phyloP scores from a whole-genome alignment of 2,888 invertebrate genomes.

The Junonia oenone region DNA sequence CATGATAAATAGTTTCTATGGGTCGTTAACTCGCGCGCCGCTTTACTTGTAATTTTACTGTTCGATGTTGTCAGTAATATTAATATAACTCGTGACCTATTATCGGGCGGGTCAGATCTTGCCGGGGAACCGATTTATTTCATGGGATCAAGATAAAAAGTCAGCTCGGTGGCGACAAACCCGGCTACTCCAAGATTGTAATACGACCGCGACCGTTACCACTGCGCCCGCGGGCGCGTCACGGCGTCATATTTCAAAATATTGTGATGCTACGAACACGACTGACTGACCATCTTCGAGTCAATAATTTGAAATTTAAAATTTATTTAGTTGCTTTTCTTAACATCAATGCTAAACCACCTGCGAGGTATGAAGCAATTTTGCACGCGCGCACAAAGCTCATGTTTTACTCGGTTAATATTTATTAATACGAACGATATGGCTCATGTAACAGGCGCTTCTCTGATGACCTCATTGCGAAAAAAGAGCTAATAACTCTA shows the following conservation, averaged over 20 bases:
- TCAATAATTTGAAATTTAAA: not conserved
- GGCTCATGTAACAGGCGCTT: slow-evolving; percentile 45
- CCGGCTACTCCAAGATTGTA: slow-evolving; percentile 39
- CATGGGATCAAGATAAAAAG: slow-evolving; percentile 58
- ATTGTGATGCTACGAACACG: slow-evolving; percentile 36
- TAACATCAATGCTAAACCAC: slow-evolving; percentile 25
- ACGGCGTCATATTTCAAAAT: slow-evolving; percentile 61
- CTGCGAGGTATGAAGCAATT: slow-evolving; percentile 53
- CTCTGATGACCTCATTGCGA: slow-evolving; percentile 61
- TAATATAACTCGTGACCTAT: slow-evolving; percentile 70
- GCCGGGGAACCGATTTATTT: slow-evolving; percentile 57
- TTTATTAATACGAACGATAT: slow-evolving; percentile 50
- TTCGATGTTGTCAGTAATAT: slow-evolving; percentile 71
- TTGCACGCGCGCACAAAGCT: slow-evolving; percentile 43
- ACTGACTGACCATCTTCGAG: slow-evolving; percentile 4
- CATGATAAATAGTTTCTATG: slow-evolving; percentile 68
- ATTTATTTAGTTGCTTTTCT: not conserved
- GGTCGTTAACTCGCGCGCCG: slow-evolving; percentile 65
- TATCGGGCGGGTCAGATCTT: slow-evolving; percentile 66
- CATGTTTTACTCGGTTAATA: slow-evolving; percentile 35
- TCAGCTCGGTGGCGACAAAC: slow-evolving; percentile 38
- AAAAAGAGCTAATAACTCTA: slow-evolving; percentile 40
- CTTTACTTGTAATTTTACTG: slow-evolving; percentile 65
- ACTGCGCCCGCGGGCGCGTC: slow-evolving; percentile 21
- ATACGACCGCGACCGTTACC: slow-evolving; percentile 49